Conservation (phyloP, 2,888 invertebrate genomes). For the Lobophora halterata region DNA sequence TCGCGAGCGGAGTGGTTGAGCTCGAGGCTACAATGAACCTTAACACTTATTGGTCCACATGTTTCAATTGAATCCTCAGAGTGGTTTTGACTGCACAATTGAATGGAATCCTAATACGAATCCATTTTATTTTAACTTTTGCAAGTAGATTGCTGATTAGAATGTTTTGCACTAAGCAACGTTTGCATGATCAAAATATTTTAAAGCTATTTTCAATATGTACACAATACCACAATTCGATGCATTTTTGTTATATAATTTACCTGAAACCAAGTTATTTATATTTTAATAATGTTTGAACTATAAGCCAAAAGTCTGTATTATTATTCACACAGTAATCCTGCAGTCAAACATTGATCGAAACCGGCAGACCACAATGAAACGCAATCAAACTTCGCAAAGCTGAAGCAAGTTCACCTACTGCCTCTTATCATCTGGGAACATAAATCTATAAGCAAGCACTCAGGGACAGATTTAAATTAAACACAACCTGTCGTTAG, state of each 20-base stretch:
- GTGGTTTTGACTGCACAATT: slow-evolving; percentile 5
- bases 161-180: no score
- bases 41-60: slow-evolving; percentile 63
- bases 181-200: no score
- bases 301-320: no score
- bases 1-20: slow-evolving; percentile 52
- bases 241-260: no score
- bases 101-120: no score
- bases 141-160: no score
- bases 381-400: slow-evolving; percentile 13
- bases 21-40: slow-evolving; percentile 51
- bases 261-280: no score
- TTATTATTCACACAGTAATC: no score
- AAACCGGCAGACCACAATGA: slow-evolving; percentile 10
- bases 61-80: slow-evolving; percentile 19
- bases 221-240: no score
- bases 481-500: background rate
- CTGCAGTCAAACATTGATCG: background rate
- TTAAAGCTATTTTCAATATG: no score
- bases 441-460: slow-evolving; percentile 8
- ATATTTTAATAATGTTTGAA: no score
- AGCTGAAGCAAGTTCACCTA: slow-evolving; percentile 13
- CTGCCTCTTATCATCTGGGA: slow-evolving; percentile 9
- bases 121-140: no score
- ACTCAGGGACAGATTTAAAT: slow-evolving; percentile 1